These are phyloP conservation scores for Polietes domitor DNA, from an alignment of 2,888 invertebrate species.

Conservation along the genomic window DNA sequence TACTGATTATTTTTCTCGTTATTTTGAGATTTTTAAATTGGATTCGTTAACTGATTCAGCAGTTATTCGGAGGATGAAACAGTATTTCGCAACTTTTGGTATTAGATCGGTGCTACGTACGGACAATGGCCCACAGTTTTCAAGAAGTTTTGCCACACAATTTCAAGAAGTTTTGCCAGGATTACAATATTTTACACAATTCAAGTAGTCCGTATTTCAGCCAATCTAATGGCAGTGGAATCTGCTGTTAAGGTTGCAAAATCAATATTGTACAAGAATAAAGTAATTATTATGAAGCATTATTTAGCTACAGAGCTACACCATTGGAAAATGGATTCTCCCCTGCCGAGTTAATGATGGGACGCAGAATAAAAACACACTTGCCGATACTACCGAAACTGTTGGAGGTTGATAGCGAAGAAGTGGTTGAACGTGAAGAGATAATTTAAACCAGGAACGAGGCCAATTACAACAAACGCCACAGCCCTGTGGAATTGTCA, in stretches of 20 bases:
- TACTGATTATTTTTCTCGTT: conserved; percentile 46
- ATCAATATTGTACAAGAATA: conserved; percentile 25
- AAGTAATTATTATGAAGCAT: too few species aligned
- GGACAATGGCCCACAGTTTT: conserved; percentile 40
- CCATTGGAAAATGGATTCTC: conserved; percentile 38
- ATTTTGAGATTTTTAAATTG: conserved; percentile 43
- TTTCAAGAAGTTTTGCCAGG: conserved; percentile 12
- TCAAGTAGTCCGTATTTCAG: conserved; percentile 47
- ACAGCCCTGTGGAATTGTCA: conserved; percentile 18
- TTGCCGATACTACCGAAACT: conserved; percentile 26
- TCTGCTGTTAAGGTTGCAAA: conserved; percentile 42
- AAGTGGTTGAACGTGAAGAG: background rate
- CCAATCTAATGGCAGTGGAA: conserved; percentile 38
- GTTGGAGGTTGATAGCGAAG: background rate
- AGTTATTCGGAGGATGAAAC: conserved; percentile 33
- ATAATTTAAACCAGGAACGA: conserved; percentile 9
- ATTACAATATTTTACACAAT: conserved; percentile 23
- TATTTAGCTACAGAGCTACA: conserved; percentile 2
- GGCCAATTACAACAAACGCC: conserved; percentile 38
- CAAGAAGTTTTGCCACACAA: too few species aligned
- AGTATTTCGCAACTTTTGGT: conserved; percentile 42
- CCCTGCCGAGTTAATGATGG: too few species aligned
- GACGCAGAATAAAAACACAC: conserved; percentile 29
- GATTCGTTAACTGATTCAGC: conserved; percentile 20
- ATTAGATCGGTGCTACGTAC: conserved; percentile 41